Evolutionary conservation across 2,113 vertebrate species (phyloP), one percentile per base, ranked within the genome.

Genomic region (Brevimyrus niger): DNA sequence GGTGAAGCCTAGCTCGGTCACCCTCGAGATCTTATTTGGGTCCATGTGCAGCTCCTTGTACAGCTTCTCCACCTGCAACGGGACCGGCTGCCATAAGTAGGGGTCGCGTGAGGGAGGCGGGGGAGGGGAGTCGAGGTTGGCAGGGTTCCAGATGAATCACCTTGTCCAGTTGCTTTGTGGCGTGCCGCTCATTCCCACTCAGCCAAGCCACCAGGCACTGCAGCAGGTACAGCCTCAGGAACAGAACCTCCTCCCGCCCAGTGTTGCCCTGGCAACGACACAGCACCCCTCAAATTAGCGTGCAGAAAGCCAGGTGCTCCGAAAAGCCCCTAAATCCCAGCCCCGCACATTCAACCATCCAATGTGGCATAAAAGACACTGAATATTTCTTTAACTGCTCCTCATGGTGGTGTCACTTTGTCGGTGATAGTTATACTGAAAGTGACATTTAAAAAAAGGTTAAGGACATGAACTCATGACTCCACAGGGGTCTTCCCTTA

Each of bases 231-330:
- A 99, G 96, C 73, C 98, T 96, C 31, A 99, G 94, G 90, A 98
- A 99, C 89, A 99, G 90, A 76, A 97, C 97, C 89, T 99, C 97
- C 94, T 99, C 98, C 90, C 97, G 96, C 87, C 98, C 98, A 2
- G 96, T 97, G 93, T 95, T 99, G 27, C 97, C 97, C 98, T 99
- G 90, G 58, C 2, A 35, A 90, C 86, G 5, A 86, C 80, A 91
- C 84, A 92, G 84, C 84, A 84, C 89, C 53, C 46, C 86, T 21
- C 31, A 19, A 84, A n/a, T 84, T 13, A 86, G 31, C 21, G 0
- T 46, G 21, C 0, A 4, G 19, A 46, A 3, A 48, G 44, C 82
- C 7, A 10, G n/a, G 44, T 21, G 42, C 42, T 48, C 4, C 1
- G 3, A 23, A 46, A 85, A 47, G 42, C 46, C 73, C 15, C 73